Evolutionary conservation across 2,888 invertebrate species (phyloP).

Genomic region (Nowickia ferox): DNA sequence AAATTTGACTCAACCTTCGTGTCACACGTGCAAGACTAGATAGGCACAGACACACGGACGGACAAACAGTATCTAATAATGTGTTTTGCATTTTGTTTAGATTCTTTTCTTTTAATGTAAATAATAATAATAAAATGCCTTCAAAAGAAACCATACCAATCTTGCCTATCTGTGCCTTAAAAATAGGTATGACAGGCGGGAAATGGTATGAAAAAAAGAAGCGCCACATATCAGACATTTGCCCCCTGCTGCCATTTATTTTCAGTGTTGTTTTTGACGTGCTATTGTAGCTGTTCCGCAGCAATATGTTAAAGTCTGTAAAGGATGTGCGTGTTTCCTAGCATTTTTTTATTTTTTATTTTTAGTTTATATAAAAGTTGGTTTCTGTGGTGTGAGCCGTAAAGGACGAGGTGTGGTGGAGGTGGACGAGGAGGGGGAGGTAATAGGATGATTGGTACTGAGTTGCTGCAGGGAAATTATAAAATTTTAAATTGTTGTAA

Average conservation of each 20-base stretch:
- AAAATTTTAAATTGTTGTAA: constrained; percentile 50
- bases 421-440: background rate
- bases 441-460: background rate
- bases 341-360: background rate
- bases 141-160: constrained; percentile 8
- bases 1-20: constrained; percentile 37
- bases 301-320: constrained; percentile 66
- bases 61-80: constrained; percentile 50
- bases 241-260: constrained; percentile 68
- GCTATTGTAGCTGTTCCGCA: constrained; percentile 46
- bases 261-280: constrained; percentile 55
- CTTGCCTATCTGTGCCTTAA: constrained; percentile 11
- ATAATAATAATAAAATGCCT: constrained; percentile 37
- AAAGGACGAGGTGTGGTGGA: background rate
- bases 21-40: constrained; percentile 27
- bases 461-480: constrained; percentile 4
- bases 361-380: constrained; percentile 18
- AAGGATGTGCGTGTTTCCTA: constrained; percentile 52
- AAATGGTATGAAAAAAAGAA: constrained; percentile 9
- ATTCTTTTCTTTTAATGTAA: constrained; percentile 51
- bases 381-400: constrained; percentile 11
- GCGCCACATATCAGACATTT: constrained; percentile 67
- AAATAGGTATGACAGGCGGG: constrained; percentile 17
- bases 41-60: background rate
- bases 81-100: constrained; percentile 18